A percentile compares a stretch with the other conserved stretches of the same genome.
These are phyloP conservation scores for Crenichthys baileyi DNA, from an alignment of 2,797 vertebrate genomes.

Conservation along the genomic window DNA sequence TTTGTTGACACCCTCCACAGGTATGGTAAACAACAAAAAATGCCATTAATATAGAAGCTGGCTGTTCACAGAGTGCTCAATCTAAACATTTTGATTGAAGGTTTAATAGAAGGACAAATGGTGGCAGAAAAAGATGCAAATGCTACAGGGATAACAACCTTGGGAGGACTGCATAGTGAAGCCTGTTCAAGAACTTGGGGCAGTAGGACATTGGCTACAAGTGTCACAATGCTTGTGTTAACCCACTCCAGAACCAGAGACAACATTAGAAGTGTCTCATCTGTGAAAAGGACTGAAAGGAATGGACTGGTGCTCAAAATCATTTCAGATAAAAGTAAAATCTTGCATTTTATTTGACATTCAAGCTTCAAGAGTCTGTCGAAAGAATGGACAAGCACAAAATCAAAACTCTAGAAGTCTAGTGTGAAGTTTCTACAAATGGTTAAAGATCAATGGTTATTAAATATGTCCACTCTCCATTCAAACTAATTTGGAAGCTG, in stretches of 20 bases:
- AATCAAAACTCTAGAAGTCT: too few relatives aligned
- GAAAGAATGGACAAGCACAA: not conserved
- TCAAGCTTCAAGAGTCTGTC: not conserved
- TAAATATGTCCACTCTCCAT: not conserved
- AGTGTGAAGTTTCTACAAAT: not conserved
- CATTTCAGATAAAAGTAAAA: not conserved
- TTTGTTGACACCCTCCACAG: not conserved
- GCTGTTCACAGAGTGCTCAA: not conserved
- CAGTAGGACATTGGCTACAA: not conserved
- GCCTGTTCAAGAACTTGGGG: not conserved
- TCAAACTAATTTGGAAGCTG: not conserved
- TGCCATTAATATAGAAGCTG: not conserved
- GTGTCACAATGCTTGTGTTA: not conserved
- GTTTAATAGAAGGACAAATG: not conserved
- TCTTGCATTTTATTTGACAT: not conserved
- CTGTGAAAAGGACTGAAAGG: not conserved
- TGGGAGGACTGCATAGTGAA: not conserved
- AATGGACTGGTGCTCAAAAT: too few relatives aligned
- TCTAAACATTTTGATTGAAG: not conserved
- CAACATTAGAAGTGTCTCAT: not conserved
- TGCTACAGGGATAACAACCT: not conserved
- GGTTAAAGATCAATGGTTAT: not conserved
- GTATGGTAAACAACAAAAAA: not conserved
- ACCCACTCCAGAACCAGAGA: not conserved
- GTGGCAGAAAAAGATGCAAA: not conserved